Evolutionary conservation across 2,797 vertebrate species (phyloP), one percentile per base, ranked within the genome.

Genomic region (Clarias pachynema): DNA sequence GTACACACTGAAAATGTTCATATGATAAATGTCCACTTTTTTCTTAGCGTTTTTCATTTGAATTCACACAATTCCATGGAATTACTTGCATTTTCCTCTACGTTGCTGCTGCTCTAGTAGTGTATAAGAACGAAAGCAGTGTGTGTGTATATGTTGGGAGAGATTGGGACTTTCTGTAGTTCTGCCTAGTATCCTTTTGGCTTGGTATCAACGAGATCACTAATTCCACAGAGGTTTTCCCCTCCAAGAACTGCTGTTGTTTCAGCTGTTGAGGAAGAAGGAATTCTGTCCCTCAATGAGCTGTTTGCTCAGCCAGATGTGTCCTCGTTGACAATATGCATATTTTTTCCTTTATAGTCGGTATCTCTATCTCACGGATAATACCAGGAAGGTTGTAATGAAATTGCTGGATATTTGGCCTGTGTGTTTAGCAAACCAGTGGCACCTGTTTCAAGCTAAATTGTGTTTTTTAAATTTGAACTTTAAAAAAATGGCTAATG

Each of bases 261-360:
- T 94, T 94, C 93, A 95, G 94, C 92, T 94, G 93, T 89, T 91
- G 80, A 89, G 85, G 77, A 88, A 91, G 86, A 75, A 83, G 85
- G 65, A 79, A 89, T 85, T 37, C 16, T 83, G 79, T 89, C 86
- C 83, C 84, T 86, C 83, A 63, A 63, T 59, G 87, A 83, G 66
- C 86, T 90, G 89, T 90, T 90, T 89, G 88, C 84, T 83, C 84
- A 83, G 86, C 86, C 89, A 89, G 89, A 87, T 89, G 89, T 69
- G 87, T 88, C 89, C 87, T 88, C 56, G 44, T 86, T 81, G 89
- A 88, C 73, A 16, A 82, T 72, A 81, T 82, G 79, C 63, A 68
- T 86, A 74, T 87, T 83, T 85, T 86, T 84, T 62, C 83, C 69
- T 85, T 81, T 31, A 74, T 69, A 70, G 74, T 74, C 69, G 44